Evolutionary conservation across 2,888 invertebrate genomes (phyloP), one percentile per base, ranked within the genome.

Genomic region (Ceratothoa steindachneri): DNA sequence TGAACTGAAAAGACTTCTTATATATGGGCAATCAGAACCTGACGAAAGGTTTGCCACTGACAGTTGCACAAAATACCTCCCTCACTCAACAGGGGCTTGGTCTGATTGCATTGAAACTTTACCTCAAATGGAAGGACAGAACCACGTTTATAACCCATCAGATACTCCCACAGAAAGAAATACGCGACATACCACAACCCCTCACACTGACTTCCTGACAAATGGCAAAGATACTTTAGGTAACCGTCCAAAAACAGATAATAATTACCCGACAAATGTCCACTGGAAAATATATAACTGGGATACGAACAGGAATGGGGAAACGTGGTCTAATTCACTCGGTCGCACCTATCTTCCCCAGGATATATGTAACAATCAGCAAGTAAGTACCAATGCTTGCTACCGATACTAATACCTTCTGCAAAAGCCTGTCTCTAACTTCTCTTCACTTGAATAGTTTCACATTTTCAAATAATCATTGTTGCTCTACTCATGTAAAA

Each of bases 251-350:
- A 24, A 24, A 24, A 60, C n/a, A n/a, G 24, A n/a, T 24, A 60
- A 60, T 24, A 22, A 28, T 60, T 67, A 29, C 69, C 55, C 30
- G 24, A 60, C 2, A 60, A 60, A 60, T 60, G 27, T 60, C 27
- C 60, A 60, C 24, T 60, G 60, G 60, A 60, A 60, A 60, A 24
- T 60, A 22, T 72, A 67, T 77, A 77, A 77, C 70, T 72, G 72
- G 74, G 77, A 75, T 55, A 69, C 74, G 41, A 67, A 53, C 69
- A 72, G 74, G 51, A 73, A 77, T 28, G 73, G 73, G 74, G 64
- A 71, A 74, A 71, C 60, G 67, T 77, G 74, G 74, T 71, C 74
- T 72, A 72, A 72, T 65, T 74, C 74, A 22, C 64, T 74, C 29
- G 73, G 72, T 52, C 74, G 72, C 30, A 67, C 29, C 4, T n/a